Evolutionary conservation across 2,888 invertebrate species (phyloP), one percentile per base, ranked within the genome.

Genomic region (Ichneumoninae sp.): DNA sequence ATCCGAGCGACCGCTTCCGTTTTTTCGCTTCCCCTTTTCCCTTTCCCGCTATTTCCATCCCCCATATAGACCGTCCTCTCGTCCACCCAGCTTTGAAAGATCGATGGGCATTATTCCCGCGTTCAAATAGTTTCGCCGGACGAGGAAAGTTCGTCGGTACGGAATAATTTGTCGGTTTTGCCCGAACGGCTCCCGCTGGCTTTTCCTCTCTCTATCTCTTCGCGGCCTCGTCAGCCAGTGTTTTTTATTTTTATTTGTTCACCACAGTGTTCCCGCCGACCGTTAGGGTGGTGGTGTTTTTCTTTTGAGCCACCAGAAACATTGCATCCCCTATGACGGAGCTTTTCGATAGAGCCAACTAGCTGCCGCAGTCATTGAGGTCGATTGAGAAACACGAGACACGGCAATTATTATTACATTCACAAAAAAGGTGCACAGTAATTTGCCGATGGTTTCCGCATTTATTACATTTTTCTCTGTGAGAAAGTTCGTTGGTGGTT

Each of bases 21-120:
- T 66, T 66, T 76, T 54, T 33, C 65, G 10, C 22, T 33, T 33
- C 44, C 52, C 71, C 68, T 40, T 70, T 65, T 47, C 66, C 26
- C 68, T 57, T 30, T 68, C 71, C 63, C 40, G 16, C 57, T 47
- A 13, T 57, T 54, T 54, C 36, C 70, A 70, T 69, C 75, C 47
- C 82, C 78, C 66, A 75, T 79, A 83, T 82, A 80, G 81, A 73
- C 71, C 63, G 82, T 74, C 78, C 83, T 60, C 77, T 76, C 80
- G 81, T 84, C 85, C 85, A 81, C 77, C 78, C 77, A 83, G 85
- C 82, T 76, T 80, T 87, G 85, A 87, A 89, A 90, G 91, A 91
- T 91, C 89, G 89, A 90, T 91, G 89, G 86, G 88, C 88, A 90
- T 89, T 90, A 89, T 91, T 90, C 88, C 87, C 84, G 75, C 83